phyloP scores from a whole-genome alignment of 1,140 invertebrate species.

The Caenorhabditis tropicalis region DNA sequence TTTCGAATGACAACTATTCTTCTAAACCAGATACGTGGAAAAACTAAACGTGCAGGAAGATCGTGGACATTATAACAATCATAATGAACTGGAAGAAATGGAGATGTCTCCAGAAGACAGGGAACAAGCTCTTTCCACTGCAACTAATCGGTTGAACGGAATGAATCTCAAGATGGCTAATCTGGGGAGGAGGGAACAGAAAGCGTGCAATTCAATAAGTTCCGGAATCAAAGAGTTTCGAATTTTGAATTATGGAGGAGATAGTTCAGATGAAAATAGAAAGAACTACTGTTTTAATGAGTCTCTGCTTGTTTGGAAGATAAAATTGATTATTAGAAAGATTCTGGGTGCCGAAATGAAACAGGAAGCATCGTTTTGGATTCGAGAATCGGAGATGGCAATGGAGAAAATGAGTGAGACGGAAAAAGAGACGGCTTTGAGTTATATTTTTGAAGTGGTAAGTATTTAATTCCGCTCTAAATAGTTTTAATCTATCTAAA shows the following conservation, averaged over 20 bases:
- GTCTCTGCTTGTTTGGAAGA: background rate
- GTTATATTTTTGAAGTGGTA: too few species aligned
- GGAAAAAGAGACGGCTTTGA: too few species aligned
- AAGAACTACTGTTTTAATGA: too few species aligned
- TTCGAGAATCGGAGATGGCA: background rate
- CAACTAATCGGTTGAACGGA: background rate
- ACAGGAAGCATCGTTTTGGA: background rate
- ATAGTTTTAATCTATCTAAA: too few species aligned
- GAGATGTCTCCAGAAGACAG: background rate
- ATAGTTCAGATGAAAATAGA: background rate
- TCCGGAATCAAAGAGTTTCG: background rate
- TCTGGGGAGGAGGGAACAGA: background rate
- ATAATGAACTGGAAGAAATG: background rate
- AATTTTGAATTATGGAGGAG: background rate
- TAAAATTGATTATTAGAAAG: background rate
- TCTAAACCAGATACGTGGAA: too few species aligned
- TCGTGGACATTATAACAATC: constrained; percentile 24
- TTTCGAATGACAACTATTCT: too few species aligned
- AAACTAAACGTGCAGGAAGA: too few species aligned
- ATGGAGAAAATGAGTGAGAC: background rate
- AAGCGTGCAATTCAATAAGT: background rate
- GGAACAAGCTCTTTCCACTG: background rate
- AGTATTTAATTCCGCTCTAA: too few species aligned
- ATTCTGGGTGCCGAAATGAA: background rate
- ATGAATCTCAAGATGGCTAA: background rate